phyloP scores from a whole-genome alignment of 2,113 vertebrate genomes.

The Hippocampus barbouri region DNA sequence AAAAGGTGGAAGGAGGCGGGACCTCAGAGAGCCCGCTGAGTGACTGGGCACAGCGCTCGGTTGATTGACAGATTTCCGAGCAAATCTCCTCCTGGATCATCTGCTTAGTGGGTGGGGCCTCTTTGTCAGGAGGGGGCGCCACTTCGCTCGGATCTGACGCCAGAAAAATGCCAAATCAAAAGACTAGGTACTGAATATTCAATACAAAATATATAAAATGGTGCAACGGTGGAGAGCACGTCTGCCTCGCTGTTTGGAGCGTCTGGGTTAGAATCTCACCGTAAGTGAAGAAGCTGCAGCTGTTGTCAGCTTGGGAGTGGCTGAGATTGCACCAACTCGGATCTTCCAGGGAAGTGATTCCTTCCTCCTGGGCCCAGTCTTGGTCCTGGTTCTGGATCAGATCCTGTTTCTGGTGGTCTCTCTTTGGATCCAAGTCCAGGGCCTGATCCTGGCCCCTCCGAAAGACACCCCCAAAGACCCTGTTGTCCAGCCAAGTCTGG shows the following conservation, averaged over 20 bases:
- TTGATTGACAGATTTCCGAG: constrained; percentile 58
- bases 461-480: constrained; percentile 58
- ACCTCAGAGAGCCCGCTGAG: constrained; percentile 66
- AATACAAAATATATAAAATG: neutral
- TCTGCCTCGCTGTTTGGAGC: neutral
- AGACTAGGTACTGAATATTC: neutral
- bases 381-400: neutral
- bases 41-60: constrained; percentile 55
- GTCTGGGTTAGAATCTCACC: constrained; percentile 37
- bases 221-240: neutral
- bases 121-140: constrained; percentile 49
- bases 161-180: neutral
- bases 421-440: neutral
- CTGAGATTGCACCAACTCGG: constrained; percentile 47
- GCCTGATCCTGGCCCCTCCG: neutral
- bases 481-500: constrained; percentile 73
- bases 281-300: constrained; percentile 62
- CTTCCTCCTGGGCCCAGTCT: neutral
- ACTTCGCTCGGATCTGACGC: constrained; percentile 54
- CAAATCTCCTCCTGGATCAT: constrained; percentile 60
- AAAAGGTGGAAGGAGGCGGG: constrained; percentile 55
- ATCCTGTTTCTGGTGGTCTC: neutral
- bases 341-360: constrained; percentile 26
- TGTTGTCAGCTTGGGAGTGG: constrained; percentile 42
- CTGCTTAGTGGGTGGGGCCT: constrained; percentile 18